These are phyloP conservation scores for Oryzias sinensis DNA, from an alignment of 2,797 vertebrate genomes.

Conservation along the genomic window DNA sequence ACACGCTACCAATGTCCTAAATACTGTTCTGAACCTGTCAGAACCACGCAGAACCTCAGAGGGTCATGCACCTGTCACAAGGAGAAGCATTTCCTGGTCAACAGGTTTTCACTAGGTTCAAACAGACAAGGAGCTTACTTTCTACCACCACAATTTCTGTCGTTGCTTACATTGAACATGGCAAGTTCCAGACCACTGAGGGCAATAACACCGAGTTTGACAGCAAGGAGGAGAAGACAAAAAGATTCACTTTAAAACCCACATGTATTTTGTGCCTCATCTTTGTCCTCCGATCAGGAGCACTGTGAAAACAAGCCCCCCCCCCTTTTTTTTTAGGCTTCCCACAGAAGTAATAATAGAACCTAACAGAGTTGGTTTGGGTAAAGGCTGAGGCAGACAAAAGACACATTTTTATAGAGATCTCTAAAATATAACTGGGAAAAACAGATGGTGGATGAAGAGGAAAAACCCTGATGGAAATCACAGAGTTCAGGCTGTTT, in stretches of 20 bases:
- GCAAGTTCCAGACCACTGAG: slow-evolving; percentile 15
- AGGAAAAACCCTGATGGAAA: too few relatives aligned
- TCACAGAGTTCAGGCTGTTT: too few relatives aligned
- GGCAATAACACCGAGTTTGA: not conserved
- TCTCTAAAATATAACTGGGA: too few relatives aligned
- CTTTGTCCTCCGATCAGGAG: not conserved
- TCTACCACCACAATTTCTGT: slow-evolving; percentile 45
- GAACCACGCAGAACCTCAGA: slow-evolving; percentile 5
- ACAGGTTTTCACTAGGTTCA: not conserved
- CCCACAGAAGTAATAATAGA: too few relatives aligned
- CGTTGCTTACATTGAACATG: slow-evolving; percentile 5
- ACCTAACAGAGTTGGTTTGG: too few relatives aligned
- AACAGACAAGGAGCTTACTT: slow-evolving; percentile 8
- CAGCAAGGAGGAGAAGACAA: not conserved
- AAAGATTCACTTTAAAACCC: slow-evolving; percentile 4
- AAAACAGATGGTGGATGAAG: too few relatives aligned
- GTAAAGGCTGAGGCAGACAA: too few relatives aligned
- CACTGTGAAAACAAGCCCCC: too few relatives aligned
- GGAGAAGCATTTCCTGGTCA: not conserved
- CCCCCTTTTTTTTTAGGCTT: too few relatives aligned
- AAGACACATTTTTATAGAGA: too few relatives aligned
- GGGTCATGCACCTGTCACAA: slow-evolving; percentile 4
- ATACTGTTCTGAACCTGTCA: not conserved
- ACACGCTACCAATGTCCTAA: not conserved
- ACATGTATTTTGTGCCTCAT: not conserved